Evolutionary conservation across 2,113 vertebrate species (phyloP).

Genomic region (Thermophis baileyi): DNA sequence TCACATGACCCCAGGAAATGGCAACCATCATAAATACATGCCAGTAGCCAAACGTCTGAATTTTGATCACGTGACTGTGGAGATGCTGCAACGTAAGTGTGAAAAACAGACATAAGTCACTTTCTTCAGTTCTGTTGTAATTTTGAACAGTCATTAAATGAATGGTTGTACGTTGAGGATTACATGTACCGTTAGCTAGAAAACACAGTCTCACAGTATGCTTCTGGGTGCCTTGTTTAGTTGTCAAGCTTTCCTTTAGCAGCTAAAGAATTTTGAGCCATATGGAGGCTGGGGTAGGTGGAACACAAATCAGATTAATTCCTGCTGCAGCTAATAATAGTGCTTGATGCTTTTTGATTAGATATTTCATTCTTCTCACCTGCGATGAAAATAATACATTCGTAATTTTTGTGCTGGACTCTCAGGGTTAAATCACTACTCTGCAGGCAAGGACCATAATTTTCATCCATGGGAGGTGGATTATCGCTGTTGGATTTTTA

Average conservation of each 20-base stretch:
- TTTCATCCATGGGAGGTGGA: background rate
- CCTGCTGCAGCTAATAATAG: background rate
- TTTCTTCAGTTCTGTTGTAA: background rate
- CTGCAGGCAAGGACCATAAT: constrained; percentile 14
- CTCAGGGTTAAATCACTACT: constrained; percentile 1
- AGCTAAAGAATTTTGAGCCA: constrained; percentile 9
- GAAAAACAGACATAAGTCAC: background rate
- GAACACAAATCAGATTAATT: background rate
- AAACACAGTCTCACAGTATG: background rate
- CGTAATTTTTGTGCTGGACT: constrained; percentile 14
- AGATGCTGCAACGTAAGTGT: background rate
- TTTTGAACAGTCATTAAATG: background rate
- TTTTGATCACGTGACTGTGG: background rate
- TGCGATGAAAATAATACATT: background rate
- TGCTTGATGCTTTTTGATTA: background rate
- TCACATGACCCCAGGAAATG: background rate
- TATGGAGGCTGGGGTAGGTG: background rate
- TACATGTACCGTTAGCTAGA: background rate
- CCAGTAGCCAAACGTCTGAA: background rate
- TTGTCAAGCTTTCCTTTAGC: background rate
- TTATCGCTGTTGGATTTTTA: constrained; percentile 21
- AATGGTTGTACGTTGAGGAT: background rate
- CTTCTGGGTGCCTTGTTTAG: background rate
- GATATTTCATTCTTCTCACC: constrained; percentile 3
- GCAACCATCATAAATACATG: background rate